Conservation (phyloP, 1,140 invertebrate species). For the Hylyphantes graminicola region DNA sequence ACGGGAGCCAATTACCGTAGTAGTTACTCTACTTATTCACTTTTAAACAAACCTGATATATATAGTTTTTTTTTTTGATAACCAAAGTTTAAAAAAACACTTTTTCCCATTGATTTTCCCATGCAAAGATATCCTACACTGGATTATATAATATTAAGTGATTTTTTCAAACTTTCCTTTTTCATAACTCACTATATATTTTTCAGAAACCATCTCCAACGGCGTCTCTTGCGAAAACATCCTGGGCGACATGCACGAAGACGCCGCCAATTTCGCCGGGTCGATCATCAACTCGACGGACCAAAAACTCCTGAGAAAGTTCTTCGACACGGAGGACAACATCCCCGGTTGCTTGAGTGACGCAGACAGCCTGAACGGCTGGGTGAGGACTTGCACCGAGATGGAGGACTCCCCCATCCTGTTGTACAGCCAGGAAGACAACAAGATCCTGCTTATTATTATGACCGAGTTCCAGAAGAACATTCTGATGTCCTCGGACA, state of each 20-base stretch:
- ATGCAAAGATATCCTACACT: no score
- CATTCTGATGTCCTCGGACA: conserved; percentile 15
- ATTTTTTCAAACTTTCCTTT: no score
- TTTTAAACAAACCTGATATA: no score
- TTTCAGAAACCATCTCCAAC: conserved; percentile 30
- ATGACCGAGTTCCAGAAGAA: conserved; percentile 54
- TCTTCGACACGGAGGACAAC: conserved; percentile 16
- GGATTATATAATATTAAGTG: no score
- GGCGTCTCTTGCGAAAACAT: conserved; percentile 13
- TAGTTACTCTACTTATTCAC: no score
- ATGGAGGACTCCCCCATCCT: conserved; percentile 50
- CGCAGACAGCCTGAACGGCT: conserved; percentile 41
- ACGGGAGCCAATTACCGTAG: no score
- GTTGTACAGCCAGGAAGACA: conserved; percentile 23
- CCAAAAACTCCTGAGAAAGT: conserved; percentile 5
- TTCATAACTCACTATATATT: not conserved
- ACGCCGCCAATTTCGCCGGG: conserved; percentile 1
- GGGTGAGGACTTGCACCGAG: conserved; percentile 26
- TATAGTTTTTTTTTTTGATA: no score
- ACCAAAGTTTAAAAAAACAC: no score
- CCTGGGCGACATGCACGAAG: conserved; percentile 13
- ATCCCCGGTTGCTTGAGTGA: conserved; percentile 28
- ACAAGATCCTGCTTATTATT: conserved; percentile 42
- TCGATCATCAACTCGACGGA: conserved; percentile 7
- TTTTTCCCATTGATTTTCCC: no score